phyloP scores from a whole-genome alignment of 2,888 invertebrate genomes.

The Entomobrya multifasciata region DNA sequence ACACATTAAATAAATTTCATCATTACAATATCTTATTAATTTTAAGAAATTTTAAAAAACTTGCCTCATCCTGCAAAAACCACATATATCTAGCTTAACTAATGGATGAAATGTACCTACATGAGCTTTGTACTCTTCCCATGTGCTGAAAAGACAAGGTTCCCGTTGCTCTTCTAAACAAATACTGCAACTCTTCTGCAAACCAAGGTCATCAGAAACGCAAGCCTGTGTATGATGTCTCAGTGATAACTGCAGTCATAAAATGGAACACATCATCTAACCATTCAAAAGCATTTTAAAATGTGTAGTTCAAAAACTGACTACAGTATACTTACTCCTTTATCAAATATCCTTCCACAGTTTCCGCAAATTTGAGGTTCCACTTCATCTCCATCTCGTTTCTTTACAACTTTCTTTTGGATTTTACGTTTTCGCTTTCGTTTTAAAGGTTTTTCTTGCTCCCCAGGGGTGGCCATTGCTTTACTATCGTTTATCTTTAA shows the following conservation, averaged over 20 bases:
- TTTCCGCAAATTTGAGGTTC: constrained; percentile 19
- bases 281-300: too few relatives aligned
- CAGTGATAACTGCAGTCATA: neutral
- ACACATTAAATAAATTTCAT: neutral
- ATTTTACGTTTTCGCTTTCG: neutral
- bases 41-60: neutral
- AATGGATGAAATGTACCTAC: constrained; percentile 18
- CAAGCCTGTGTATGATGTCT: constrained; percentile 45
- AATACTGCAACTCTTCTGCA: constrained; percentile 46
- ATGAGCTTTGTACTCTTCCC: constrained; percentile 54
- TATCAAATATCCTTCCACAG: constrained; percentile 51
- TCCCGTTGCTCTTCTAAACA: constrained; percentile 7
- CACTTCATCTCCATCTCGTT: neutral
- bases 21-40: neutral
- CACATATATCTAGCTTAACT: constrained; percentile 41
- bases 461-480: too few relatives aligned
- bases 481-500: too few relatives aligned
- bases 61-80: constrained; percentile 4
- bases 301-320: too few relatives aligned
- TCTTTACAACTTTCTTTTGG: neutral
- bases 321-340: constrained; percentile 38
- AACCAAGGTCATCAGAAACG: neutral
- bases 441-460: too few relatives aligned
- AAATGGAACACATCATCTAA: neutral
- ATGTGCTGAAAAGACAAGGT: constrained; percentile 23